Evolutionary conservation across 2,888 invertebrate genomes (phyloP).

Genomic region (Heliconius cydno): DNA sequence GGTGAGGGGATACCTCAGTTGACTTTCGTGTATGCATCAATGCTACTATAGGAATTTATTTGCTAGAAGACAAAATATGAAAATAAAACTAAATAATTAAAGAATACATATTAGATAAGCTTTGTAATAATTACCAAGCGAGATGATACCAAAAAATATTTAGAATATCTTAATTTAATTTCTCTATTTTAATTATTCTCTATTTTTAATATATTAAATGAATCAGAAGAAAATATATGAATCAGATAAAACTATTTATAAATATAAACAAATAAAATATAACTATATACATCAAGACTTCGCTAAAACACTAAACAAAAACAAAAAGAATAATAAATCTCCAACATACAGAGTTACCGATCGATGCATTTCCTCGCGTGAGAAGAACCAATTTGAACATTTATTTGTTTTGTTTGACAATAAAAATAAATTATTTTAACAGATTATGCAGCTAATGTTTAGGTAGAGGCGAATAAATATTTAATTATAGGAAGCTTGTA

Average conservation of each 20-base stretch:
- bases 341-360: slow-evolving; percentile 4
- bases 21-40: not conserved
- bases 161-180: slow-evolving; percentile 7
- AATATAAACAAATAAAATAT: not conserved
- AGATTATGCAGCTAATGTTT: slow-evolving; percentile 20
- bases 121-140: no score
- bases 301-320: not conserved
- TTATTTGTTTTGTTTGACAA: slow-evolving; percentile 28
- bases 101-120: not conserved
- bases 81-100: no score
- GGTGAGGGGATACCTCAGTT: no score
- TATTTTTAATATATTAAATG: not conserved
- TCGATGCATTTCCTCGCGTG: slow-evolving; percentile 29
- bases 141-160: no score
- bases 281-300: not conserved
- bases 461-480: slow-evolving; percentile 9
- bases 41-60: not conserved
- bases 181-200: not conserved
- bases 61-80: not conserved
- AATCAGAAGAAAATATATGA: not conserved
- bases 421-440: slow-evolving; percentile 32
- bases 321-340: slow-evolving; percentile 3
- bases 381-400: slow-evolving; percentile 28
- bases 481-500: not conserved
- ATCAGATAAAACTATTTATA: not conserved